A percentile compares a stretch with the other conserved stretches of the same genome.
phyloP scores from a whole-genome alignment of 2,888 invertebrate genomes.

The Tubulanus polymorphus region DNA sequence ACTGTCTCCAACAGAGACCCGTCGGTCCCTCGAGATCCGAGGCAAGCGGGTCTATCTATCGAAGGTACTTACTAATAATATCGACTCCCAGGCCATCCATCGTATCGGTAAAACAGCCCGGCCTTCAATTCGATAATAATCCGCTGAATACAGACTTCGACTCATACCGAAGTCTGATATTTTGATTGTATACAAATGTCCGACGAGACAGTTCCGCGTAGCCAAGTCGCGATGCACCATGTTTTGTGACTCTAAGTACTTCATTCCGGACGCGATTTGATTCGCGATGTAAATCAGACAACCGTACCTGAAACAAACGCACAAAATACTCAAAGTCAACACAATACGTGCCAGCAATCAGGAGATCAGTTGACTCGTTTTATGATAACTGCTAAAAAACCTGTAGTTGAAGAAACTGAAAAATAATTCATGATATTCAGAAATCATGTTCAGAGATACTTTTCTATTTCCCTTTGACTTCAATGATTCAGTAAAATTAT shows the following conservation, averaged over 20 bases:
- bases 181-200: constrained; percentile 67
- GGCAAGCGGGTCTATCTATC: too few relatives aligned
- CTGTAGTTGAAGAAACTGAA: background rate
- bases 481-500: too few relatives aligned
- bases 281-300: constrained; percentile 77
- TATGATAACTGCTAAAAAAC: background rate
- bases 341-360: too few relatives aligned
- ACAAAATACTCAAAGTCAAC: too few relatives aligned
- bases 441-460: too few relatives aligned
- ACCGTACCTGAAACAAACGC: constrained; percentile 67
- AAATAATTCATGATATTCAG: background rate
- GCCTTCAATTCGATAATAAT: constrained; percentile 80
- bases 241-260: constrained; percentile 80
- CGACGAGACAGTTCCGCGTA: constrained; percentile 81
- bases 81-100: constrained; percentile 87
- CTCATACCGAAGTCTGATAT: constrained; percentile 54
- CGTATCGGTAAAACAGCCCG: constrained; percentile 76
- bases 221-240: constrained; percentile 88
- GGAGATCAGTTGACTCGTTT: too few relatives aligned
- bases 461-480: too few relatives aligned
- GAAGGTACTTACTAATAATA: constrained; percentile 58
- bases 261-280: constrained; percentile 86
- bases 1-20: too few relatives aligned
- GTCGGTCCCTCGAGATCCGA: too few relatives aligned
- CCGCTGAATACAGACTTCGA: constrained; percentile 56